Percentiles rank a stretch among this genome's conserved stretches.
phyloP scores from a whole-genome alignment of 2,113 vertebrate species.

The Hypanus sabinus region DNA sequence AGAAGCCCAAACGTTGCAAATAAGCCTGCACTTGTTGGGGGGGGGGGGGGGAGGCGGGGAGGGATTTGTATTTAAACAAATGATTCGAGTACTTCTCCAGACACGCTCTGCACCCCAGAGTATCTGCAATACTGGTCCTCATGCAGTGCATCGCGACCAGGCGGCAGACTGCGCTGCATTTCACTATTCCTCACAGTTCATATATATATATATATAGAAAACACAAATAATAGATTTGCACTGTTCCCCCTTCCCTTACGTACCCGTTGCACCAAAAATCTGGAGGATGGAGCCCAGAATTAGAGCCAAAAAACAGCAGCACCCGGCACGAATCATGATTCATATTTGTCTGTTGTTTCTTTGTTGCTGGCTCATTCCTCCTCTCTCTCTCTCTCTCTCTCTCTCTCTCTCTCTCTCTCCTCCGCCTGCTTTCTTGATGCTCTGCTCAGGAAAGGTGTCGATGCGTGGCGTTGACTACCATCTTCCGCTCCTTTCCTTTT shows the following conservation, averaged over 20 bases:
- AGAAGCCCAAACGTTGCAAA: background rate
- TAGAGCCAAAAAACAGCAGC: slow-evolving; percentile 12
- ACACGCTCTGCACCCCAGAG: background rate
- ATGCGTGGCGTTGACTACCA: background rate
- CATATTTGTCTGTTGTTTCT: slow-evolving; percentile 19
- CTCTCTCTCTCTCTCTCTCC: background rate
- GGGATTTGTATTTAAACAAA: background rate
- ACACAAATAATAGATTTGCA: background rate
- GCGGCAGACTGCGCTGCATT: background rate
- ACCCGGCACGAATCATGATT: slow-evolving; percentile 27
- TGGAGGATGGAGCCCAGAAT: slow-evolving; percentile 5
- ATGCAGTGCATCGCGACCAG: background rate
- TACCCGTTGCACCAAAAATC: slow-evolving; percentile 33
- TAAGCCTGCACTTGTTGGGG: too few species aligned
- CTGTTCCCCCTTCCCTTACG: background rate
- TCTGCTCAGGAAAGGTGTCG: background rate
- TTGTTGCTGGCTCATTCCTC: background rate
- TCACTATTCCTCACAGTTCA: too few species aligned
- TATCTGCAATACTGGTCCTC: slow-evolving; percentile 18
- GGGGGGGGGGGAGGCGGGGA: background rate
- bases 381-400: background rate
- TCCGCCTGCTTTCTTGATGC: slow-evolving; percentile 4
- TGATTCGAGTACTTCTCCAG: background rate
- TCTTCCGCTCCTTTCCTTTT: background rate
- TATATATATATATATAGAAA: too few species aligned